Conservation (phyloP, 2,888 invertebrate genomes). For the Dasysyrphus tricinctus region DNA sequence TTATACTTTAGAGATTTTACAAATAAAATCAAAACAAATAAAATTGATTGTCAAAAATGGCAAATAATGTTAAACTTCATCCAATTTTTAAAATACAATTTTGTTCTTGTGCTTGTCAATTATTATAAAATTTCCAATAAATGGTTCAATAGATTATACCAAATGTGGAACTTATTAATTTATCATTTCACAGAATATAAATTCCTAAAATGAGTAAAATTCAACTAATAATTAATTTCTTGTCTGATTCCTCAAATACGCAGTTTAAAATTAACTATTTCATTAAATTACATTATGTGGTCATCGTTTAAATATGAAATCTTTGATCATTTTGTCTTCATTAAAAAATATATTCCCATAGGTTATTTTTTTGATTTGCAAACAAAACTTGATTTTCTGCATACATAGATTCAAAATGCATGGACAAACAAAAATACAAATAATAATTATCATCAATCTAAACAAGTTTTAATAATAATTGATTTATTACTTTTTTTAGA, state of each 20-base stretch:
- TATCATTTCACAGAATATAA: too few relatives aligned
- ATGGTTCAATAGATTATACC: too few relatives aligned
- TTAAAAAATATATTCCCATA: conserved; percentile 24
- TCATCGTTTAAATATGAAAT: neutral
- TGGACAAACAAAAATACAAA: neutral
- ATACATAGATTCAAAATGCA: conserved; percentile 37
- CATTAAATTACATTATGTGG: neutral
- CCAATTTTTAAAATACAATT: too few relatives aligned
- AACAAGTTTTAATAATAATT: conserved; percentile 8
- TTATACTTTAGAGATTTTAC: too few relatives aligned
- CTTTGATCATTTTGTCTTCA: neutral
- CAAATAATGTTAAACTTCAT: too few relatives aligned
- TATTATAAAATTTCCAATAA: too few relatives aligned
- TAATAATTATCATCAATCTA: neutral
- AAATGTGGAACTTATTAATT: too few relatives aligned
- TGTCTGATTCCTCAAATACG: neutral
- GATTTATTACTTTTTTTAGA: conserved; percentile 18
- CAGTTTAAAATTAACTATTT: neutral
- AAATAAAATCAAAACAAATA: too few relatives aligned
- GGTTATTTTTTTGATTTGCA: neutral
- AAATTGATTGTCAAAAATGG: too few relatives aligned
- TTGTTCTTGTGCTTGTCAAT: too few relatives aligned
- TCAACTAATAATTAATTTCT: too few relatives aligned
- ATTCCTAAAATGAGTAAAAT: too few relatives aligned
- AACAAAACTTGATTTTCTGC: conserved; percentile 13